Conservation (phyloP, 1,140 invertebrate species). For the Neodiprion fabricii region DNA sequence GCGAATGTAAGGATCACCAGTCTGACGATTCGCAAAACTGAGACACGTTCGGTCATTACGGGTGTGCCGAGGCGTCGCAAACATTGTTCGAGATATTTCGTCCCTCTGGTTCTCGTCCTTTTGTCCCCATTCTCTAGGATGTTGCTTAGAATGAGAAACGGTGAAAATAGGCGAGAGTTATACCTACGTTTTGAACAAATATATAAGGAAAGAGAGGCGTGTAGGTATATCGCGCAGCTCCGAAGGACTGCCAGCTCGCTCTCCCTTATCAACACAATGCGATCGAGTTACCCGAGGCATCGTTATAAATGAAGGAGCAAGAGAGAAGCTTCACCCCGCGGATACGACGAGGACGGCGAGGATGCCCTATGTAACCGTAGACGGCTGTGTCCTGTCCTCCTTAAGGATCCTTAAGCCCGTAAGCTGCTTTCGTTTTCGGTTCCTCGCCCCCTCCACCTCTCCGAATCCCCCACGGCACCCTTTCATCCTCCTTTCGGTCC, state of each 20-base stretch:
- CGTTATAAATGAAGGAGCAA: conserved; percentile 12
- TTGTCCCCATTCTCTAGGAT: no score
- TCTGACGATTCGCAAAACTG: no score
- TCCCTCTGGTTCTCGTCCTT: no score
- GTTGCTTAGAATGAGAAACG: no score
- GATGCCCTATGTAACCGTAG: conserved; percentile 14
- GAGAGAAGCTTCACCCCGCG: not conserved
- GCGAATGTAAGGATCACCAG: no score
- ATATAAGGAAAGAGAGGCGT: no score
- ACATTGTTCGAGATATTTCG: no score
- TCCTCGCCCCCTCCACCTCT: not conserved
- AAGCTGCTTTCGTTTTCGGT: conserved; percentile 8
- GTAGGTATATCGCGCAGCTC: no score
- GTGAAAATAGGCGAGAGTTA: no score
- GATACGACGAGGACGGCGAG: not conserved
- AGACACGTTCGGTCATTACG: no score
- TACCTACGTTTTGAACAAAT: no score
- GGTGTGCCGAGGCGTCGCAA: no score
- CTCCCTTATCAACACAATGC: not conserved
- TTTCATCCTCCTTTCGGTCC: not conserved
- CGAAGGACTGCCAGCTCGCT: not conserved
- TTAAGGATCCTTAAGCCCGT: conserved; percentile 13
- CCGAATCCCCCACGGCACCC: not conserved
- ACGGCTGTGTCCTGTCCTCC: not conserved
- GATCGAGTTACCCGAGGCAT: conserved; percentile 16